Evolutionary conservation across 2,888 invertebrate genomes (phyloP).

Genomic region (Torymus aiolomorphi): DNA sequence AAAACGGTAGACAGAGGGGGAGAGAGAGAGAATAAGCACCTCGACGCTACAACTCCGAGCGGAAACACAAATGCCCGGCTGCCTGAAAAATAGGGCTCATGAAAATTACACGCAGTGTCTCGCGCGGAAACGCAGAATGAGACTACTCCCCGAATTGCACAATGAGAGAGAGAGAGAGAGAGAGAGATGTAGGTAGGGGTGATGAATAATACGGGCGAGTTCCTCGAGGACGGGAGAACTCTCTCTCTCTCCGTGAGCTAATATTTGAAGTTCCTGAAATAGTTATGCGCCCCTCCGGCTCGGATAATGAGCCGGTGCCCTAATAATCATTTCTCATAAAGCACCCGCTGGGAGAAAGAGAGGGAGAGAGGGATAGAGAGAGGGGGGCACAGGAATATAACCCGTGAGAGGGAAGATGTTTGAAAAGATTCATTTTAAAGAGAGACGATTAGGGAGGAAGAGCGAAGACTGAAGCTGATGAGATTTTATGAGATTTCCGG

Average conservation of each 20-base stretch:
- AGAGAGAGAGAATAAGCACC: too few relatives aligned
- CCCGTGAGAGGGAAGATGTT: too few relatives aligned
- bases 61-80: neutral
- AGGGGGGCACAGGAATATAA: too few relatives aligned
- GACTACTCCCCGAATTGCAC: slow-evolving; percentile 2
- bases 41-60: neutral
- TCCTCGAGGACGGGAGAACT: slow-evolving; percentile 38
- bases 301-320: slow-evolving; percentile 64
- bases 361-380: too few relatives aligned
- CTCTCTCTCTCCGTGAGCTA: slow-evolving; percentile 59
- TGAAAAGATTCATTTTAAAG: too few relatives aligned
- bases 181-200: neutral
- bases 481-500: too few relatives aligned
- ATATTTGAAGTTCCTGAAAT: slow-evolving; percentile 68
- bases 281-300: slow-evolving; percentile 59
- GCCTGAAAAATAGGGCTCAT: slow-evolving; percentile 16
- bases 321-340: slow-evolving; percentile 65
- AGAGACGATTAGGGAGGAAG: too few relatives aligned
- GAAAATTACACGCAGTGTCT: slow-evolving; percentile 16
- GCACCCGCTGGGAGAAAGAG: neutral
- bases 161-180: slow-evolving; percentile 6
- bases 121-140: neutral
- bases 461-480: too few relatives aligned
- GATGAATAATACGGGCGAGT: slow-evolving; percentile 45
- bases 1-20: too few relatives aligned